These are phyloP conservation scores for Pterobdella sp. DNA, from an alignment of 2,888 invertebrate genomes.

Conservation along the genomic window DNA sequence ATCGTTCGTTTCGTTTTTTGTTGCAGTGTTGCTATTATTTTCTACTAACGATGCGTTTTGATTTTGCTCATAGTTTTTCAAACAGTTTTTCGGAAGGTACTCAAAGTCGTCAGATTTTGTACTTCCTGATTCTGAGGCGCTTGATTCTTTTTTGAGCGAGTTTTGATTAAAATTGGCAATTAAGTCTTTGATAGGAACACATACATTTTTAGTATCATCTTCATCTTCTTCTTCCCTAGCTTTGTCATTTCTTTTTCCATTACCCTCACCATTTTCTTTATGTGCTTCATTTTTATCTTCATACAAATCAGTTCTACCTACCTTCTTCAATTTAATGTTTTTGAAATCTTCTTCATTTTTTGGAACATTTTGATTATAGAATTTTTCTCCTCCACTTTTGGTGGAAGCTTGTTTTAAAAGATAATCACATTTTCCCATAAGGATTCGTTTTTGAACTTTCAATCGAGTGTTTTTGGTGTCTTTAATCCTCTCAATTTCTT, in stretches of 20 bases:
- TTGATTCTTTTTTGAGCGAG: too few species aligned
- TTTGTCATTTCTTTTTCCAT: neutral
- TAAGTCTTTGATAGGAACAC: neutral
- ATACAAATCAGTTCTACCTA: slow-evolving; percentile 22
- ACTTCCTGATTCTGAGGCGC: too few species aligned
- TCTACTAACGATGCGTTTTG: too few species aligned
- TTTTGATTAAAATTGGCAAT: neutral
- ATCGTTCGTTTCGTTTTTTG: neutral
- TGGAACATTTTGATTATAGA: neutral
- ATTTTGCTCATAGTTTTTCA: slow-evolving; percentile 4
- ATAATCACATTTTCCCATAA: neutral
- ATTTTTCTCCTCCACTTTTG: too few species aligned
- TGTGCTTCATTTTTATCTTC: neutral
- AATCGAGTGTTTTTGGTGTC: neutral
- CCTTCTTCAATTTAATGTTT: slow-evolving; percentile 21
- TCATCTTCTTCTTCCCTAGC: neutral
- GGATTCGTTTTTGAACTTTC: slow-evolving; percentile 16
- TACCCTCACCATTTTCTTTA: neutral
- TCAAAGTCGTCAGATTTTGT: too few species aligned
- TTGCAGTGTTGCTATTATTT: neutral
- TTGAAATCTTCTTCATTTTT: slow-evolving; percentile 19
- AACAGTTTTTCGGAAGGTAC: neutral
- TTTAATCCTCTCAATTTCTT: slow-evolving; percentile 20
- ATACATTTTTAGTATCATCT: neutral
- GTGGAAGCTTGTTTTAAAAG: neutral